Base-by-base conservation (phyloP, 2,113 vertebrate species). In the Trematocara nigrifrons region DNA sequence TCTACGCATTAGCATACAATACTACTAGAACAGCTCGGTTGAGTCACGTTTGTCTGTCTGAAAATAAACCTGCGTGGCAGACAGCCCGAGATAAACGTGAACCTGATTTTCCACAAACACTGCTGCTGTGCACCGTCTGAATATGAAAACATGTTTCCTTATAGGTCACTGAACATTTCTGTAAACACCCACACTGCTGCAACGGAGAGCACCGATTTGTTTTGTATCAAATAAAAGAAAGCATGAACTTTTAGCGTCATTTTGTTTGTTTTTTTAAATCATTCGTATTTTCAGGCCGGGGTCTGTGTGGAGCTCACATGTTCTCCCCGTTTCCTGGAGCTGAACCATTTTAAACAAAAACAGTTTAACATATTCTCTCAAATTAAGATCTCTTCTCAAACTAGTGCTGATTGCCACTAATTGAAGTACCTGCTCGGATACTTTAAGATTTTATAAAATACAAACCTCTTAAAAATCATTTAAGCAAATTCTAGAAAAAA, bases 341-440 rank as follows among this genome's bases (percentile, higher is more conserved):
- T 61, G 57, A 11, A 61, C 9, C 26, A 11, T 18, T 59, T 59
- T 18, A 61, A 33, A 61, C 2, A 4, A 64, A 38, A 64, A 2
- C 10, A 35, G 16, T 64, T 64, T 6, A n/a, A 64, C 59, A 38
- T n/a, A 16, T 10, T 64, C 18, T 20, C 26, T 38, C 3, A 11
- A 64, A 61, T 59, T 33, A 31, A 35, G 0, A 4, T 6, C 16
- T 18, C 8, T 35, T 4, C 31, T 61, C 5, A 64, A 35, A 64
- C 59, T 5, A 5, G 6, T 38, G 7, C 33, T 12, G 61, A 12
- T 12, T 20, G 0, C 4, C 59, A 38, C 3, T 20, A 38, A 38
- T 0, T 38, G 6, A 20, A 7, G 59, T 5, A 38, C 18, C 4
- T 1, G 2, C 59, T 64, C 0, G 0, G 4, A 64, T 20, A 38